Evolutionary conservation across 2,797 vertebrate genomes (phyloP), one percentile per base, ranked within the genome.

Genomic region (Neopelma chrysocephalum): DNA sequence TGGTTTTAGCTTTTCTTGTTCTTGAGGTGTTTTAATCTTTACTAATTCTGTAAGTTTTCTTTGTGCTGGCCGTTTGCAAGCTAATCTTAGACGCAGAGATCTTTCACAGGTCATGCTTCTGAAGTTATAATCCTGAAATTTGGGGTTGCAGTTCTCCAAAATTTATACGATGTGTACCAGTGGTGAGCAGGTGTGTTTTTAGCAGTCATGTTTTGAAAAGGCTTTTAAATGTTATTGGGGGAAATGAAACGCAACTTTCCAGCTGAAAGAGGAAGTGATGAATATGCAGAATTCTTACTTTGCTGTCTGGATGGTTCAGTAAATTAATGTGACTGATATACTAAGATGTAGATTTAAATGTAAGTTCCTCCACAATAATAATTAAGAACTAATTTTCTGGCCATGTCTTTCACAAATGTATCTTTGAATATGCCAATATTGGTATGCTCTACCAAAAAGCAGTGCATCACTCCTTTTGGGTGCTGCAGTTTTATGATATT

Each of bases 181-280:
- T 36, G 31, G 17, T 50, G 20, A 62, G 65, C 11, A 38, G 38
- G 31, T 76, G 25, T 1, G 2, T 3, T 69, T 89, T 89, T 60
- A 51, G n/a, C 23, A 38, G n/a, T 43, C 40, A 26, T 42, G 4
- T 82, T 87, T 84, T 80, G 84, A 66, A 71, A 75, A 71, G 27
- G 32, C 48, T 79, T 88, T 79, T 12, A 54, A 20, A 66, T 11
- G 1, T 56, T 61, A 9, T 34, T 83, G 54, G 61, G 53, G 61
- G 34, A 93, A 84, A 40, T 18, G 51, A 90, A 79, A 56, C 27
- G n/a, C 27, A 73, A 0, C 64, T 90, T 94, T 43, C 11, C 15
- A 70, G 15, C 31, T 93, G 70, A 90, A 79, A 68, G 85, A 86
- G 58, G 82, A 93, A 90, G 50, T 32, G 38, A 61, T 70, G 69